Evolutionary conservation across 2,888 invertebrate species (phyloP).

Genomic region (Diplazon laetatorius): DNA sequence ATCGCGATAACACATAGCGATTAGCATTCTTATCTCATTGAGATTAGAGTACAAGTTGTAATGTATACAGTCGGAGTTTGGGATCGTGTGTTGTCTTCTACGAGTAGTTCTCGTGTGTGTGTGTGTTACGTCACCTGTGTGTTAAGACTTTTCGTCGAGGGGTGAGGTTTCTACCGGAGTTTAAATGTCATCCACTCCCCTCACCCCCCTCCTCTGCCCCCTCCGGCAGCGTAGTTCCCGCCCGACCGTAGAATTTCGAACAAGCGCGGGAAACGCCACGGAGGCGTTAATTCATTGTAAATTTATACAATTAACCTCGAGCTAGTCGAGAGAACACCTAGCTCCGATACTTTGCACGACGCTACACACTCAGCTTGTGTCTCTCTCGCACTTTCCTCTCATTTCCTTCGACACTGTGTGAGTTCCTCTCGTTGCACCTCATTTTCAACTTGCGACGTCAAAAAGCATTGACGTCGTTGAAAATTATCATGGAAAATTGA

Average conservation of each 20-base stretch:
- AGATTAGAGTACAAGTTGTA: conserved; percentile 55
- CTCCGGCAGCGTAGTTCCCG: too few species aligned
- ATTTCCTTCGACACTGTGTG: background rate
- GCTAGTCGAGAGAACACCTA: conserved; percentile 32
- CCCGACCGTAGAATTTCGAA: conserved; percentile 25
- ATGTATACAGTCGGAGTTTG: conserved; percentile 52
- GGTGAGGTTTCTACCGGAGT: conserved; percentile 45
- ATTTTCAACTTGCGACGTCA: background rate
- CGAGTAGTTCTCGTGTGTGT: conserved; percentile 11
- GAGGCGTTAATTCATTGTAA: conserved; percentile 77
- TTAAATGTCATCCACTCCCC: conserved; percentile 49
- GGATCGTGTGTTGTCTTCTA: conserved; percentile 23
- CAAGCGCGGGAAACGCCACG: conserved; percentile 21
- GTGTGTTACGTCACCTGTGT: conserved; percentile 16
- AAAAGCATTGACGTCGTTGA: too few species aligned
- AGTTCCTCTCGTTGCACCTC: background rate
- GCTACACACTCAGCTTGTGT: conserved; percentile 26
- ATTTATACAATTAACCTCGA: conserved; percentile 79
- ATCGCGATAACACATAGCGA: conserved; percentile 7
- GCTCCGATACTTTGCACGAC: conserved; percentile 47
- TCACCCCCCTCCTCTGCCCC: too few species aligned
- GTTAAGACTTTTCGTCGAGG: conserved; percentile 24
- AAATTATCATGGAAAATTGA: too few species aligned
- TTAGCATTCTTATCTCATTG: conserved; percentile 56
- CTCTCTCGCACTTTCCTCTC: conserved; percentile 30